Conservation (phyloP, 1,140 invertebrate species). For the Homalodisca vitripennis region DNA sequence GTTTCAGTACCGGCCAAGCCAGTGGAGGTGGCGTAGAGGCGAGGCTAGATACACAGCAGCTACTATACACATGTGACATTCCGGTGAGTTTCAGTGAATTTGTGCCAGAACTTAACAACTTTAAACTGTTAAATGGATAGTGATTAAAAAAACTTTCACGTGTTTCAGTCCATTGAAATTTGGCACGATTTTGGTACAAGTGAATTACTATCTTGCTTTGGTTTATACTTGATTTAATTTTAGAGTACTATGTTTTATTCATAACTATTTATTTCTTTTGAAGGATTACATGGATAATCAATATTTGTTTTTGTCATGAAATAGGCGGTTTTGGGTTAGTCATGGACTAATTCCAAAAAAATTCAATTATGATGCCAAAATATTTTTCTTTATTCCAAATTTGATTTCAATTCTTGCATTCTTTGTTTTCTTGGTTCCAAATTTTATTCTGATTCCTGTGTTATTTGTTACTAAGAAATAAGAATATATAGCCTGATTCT, state of each 20-base stretch:
- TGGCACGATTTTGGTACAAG: neutral
- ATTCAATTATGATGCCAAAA: too few relatives aligned
- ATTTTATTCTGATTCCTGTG: too few relatives aligned
- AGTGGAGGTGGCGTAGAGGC: slow-evolving; percentile 86
- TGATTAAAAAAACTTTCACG: neutral
- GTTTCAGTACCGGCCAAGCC: slow-evolving; percentile 88
- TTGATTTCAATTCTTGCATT: too few relatives aligned
- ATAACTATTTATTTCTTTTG: neutral
- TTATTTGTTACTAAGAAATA: too few relatives aligned
- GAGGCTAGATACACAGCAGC: slow-evolving; percentile 90
- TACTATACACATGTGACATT: slow-evolving; percentile 83
- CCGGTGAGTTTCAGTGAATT: too few relatives aligned
- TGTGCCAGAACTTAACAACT: neutral
- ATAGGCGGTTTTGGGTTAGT: too few relatives aligned
- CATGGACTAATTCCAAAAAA: too few relatives aligned
- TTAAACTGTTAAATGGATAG: neutral
- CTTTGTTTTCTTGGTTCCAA: too few relatives aligned
- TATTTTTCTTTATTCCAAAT: too few relatives aligned
- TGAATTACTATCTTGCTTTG: neutral
- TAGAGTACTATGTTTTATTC: neutral
- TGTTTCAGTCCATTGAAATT: neutral
- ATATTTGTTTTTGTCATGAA: too few relatives aligned
- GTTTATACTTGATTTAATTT: neutral
- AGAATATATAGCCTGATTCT: too few relatives aligned
- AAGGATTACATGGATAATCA: too few relatives aligned